Base-by-base conservation (phyloP, 2,888 invertebrate species). In the Leuctra nigra region DNA sequence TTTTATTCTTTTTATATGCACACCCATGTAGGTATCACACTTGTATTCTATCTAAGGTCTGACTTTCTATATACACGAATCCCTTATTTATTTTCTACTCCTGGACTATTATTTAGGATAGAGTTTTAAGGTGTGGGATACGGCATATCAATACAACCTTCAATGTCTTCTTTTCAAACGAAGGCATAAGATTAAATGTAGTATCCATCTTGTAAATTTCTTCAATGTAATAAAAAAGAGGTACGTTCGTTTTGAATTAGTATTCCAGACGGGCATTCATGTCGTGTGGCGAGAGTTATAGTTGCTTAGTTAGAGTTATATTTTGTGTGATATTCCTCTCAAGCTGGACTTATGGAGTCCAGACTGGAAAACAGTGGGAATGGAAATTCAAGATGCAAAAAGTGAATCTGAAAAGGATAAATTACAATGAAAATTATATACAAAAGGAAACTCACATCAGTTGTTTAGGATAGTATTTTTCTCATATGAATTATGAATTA, bases 91-190 rank as follows among this genome's bases (percentile, higher is more conserved):
- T 44, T 44, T 20, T 4, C 22, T 44, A 23, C 44, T 23, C 20
- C 44, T 44, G 44, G 44, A 44, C 44, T 2, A 44, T 44, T 13
- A 23, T 44, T 44, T 16, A 29, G 48, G 33, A 25, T 48, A 11
- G 25, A 25, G 14, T 14, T 25, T 25, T 24, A n/a, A 48, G 25
- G 48, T 48, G 48, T 48, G 48, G 48, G 48, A 48, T 33, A 18
- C 18, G 13, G 33, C n/a, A 48, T 48, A 29, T 48, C 48, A 29
- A 48, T 48, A 25, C 48, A 47, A 23, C 25, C 25, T 48, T 29
- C 48, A 48, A 48, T 48, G 48, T 48, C 48, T 48, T 48, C 48
- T 48, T 48, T 48, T 48, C 48, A 48, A 48, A 48, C 48, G 39
- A 44, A 18, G 38, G 38, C 38, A 48, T 20, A 48, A 48, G 48